phyloP scores from a whole-genome alignment of 2,888 invertebrate genomes.

The Galerucella calmariensis region DNA sequence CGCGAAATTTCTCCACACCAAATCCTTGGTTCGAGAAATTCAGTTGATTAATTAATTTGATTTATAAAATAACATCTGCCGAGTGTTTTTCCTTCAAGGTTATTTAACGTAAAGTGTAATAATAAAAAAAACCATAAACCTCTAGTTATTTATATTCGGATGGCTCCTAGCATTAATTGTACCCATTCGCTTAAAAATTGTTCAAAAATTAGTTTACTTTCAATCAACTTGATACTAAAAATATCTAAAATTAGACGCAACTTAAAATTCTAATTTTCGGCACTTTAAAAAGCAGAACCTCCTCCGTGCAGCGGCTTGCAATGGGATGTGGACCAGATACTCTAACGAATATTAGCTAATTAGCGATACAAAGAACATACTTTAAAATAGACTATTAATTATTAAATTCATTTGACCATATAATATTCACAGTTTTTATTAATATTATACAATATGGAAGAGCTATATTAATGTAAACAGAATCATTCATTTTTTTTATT shows the following conservation, averaged over 20 bases:
- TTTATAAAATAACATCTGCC: no score
- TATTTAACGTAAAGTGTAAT: background rate
- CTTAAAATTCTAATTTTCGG: conserved; percentile 22
- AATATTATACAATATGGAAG: no score
- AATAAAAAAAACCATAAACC: conserved; percentile 20
- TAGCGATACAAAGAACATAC: background rate
- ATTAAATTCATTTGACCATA: no score
- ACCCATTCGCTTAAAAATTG: conserved; percentile 18
- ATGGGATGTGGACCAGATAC: background rate
- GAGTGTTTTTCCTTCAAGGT: background rate
- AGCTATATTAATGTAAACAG: no score
- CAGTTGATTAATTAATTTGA: background rate
- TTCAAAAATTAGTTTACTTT: conserved; percentile 26
- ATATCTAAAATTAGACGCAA: conserved; percentile 27
- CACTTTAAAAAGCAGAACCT: conserved; percentile 18
- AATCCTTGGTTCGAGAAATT: background rate
- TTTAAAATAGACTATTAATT: background rate
- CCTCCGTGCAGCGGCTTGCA: background rate
- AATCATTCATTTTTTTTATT: no score
- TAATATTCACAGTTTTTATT: no score
- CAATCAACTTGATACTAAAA: conserved; percentile 28
- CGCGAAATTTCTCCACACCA: no score
- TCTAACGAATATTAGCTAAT: background rate
- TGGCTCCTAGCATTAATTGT: conserved; percentile 22
- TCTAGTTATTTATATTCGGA: background rate